A percentile compares a stretch with the other conserved stretches of the same genome.
These are phyloP conservation scores for Heliconius nattereri DNA, from an alignment of 1,140 invertebrate genomes.

Conservation along the genomic window DNA sequence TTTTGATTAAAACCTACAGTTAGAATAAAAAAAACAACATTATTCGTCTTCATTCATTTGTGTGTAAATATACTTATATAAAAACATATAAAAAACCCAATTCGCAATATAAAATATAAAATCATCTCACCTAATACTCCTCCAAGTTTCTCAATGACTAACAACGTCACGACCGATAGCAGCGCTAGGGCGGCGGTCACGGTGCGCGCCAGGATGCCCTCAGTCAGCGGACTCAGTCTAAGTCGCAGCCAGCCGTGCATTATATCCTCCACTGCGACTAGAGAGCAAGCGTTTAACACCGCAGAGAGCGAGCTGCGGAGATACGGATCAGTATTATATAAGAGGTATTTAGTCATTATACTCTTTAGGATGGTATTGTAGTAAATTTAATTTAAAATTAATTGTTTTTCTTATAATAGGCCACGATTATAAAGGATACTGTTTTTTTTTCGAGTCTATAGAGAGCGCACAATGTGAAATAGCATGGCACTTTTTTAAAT, in stretches of 20 bases:
- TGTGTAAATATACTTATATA: too few species aligned
- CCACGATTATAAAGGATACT: neutral
- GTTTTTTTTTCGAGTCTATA: neutral
- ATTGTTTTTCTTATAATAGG: too few species aligned
- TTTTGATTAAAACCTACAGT: too few species aligned
- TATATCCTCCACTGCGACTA: slow-evolving; percentile 91
- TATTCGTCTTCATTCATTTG: too few species aligned
- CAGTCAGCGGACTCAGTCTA: slow-evolving; percentile 83
- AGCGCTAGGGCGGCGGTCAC: slow-evolving; percentile 85
- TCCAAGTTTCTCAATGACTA: slow-evolving; percentile 87
- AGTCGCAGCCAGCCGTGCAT: slow-evolving; percentile 86
- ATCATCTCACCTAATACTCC: slow-evolving; percentile 83
- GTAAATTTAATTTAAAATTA: too few species aligned
- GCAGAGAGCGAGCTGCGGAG: slow-evolving; percentile 88
- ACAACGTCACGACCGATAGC: slow-evolving; percentile 84
- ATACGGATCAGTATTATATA: neutral
- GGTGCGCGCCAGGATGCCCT: slow-evolving; percentile 85
- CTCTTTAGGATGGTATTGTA: neutral
- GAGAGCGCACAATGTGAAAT: too few species aligned
- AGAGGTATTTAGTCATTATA: neutral
- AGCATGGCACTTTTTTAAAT: neutral
- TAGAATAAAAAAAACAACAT: too few species aligned
- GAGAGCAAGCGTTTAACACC: slow-evolving; percentile 90
- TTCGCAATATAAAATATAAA: neutral
- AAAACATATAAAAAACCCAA: too few species aligned